Base-by-base conservation (phyloP, 2,797 vertebrate species). In the Cirrhinus mrigala region DNA sequence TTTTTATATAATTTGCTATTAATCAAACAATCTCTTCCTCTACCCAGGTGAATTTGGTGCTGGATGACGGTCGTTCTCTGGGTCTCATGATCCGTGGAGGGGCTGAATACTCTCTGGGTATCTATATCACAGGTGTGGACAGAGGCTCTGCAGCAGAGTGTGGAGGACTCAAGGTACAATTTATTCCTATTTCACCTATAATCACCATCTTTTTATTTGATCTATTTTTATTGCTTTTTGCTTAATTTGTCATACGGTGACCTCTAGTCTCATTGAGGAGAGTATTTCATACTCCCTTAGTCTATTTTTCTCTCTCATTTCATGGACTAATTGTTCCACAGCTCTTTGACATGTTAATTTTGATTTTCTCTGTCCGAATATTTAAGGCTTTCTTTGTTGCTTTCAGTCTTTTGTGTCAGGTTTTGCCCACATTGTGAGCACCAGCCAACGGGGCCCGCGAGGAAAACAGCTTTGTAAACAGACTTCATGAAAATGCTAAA, bases 71-170 rank as follows among this genome's bases (percentile, higher is more conserved):
- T 4, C 97, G 97, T 0, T 98, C 98, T 73, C 93, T 99, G 90
- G 98, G 98, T 69, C 95, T 99, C 84, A 99, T 98, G 90, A 98
- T 99, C 90, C 95, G 98, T 1, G 98, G 98, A 1, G 98, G 98
- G 82, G 96, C 97, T 0, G 98, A 99, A 74, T 99, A 99, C 2
- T 96, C 97, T 46, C 93, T 99, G 84, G 98, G 98, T 24, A 98
- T 99, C 89, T 99, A 99, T 92, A 97, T 99, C 94, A 98, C 98
- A 0, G 98, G 98, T 0, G 97, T 99, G 89, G 98, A 99, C 92
- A 94, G 95, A 1, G 97, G 96, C 40, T 99, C 98, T 0, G 98
- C 98, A 74, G 97, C 98, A 0, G 97, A 99, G 90, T 96, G 96
- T 85, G 96, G 97, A 0, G 98, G 98, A 74, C 93, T 99, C 60